Percentiles rank a stretch among this genome's conserved stretches.
phyloP scores from a whole-genome alignment of 2,797 vertebrate species.

The Hyperoplus lanceolatus region DNA sequence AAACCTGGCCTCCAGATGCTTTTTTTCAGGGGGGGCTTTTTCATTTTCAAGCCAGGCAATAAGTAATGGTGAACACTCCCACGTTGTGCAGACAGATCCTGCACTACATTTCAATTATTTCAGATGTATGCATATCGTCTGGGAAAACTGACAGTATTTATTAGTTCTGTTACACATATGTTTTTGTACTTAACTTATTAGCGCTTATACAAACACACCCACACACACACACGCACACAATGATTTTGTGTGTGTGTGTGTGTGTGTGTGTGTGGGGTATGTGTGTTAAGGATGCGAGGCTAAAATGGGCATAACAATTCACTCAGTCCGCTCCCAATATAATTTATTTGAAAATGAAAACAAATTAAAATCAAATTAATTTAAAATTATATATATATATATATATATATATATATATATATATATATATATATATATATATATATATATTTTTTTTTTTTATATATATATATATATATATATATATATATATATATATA shows the following conservation, averaged over 20 bases:
- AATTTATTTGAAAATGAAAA: no score
- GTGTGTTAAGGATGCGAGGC: no score
- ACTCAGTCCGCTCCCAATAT: no score
- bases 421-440: background rate
- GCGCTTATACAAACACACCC: background rate
- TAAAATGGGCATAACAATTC: no score
- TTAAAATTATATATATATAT: no score
- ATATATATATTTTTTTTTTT: no score
- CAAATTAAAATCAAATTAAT: no score
- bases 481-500: no score
- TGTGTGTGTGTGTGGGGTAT: no score
- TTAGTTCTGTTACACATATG: conserved; percentile 15
- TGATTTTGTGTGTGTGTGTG: no score
- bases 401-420: background rate
- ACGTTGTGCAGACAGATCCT: conserved; percentile 18
- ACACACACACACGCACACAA: background rate
- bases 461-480: no score
- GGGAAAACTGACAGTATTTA: conserved; percentile 11
- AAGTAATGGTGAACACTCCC: conserved; percentile 26
- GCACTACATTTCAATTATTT: background rate
- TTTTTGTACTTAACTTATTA: conserved; percentile 1
- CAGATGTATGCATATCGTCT: conserved; percentile 15
- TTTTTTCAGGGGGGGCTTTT: conserved; percentile 37
- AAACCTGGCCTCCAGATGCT: conserved; percentile 75
- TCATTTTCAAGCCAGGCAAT: conserved; percentile 41